Conservation (phyloP, 2,797 vertebrate genomes). For the Lagorchestes hirsutus region DNA sequence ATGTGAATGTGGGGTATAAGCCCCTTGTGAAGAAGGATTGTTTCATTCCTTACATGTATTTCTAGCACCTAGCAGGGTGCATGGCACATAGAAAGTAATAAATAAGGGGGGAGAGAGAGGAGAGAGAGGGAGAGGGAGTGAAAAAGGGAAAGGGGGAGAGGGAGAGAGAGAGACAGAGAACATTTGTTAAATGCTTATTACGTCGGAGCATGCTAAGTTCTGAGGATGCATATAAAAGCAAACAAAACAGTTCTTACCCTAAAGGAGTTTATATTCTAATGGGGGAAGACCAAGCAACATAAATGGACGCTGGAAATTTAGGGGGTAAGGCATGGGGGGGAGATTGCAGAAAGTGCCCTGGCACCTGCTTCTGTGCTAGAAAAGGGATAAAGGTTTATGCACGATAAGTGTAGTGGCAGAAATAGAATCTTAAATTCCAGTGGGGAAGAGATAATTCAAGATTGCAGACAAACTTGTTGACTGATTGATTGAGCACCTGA, state of each 20-base stretch:
- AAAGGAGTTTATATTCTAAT: not conserved
- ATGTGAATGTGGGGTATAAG: not conserved
- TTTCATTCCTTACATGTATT: not conserved
- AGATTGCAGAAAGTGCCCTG: not conserved
- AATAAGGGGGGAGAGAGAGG: too few relatives aligned
- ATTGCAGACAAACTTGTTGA: not conserved
- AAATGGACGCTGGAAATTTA: not conserved
- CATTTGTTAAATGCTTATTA: not conserved
- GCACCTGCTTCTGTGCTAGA: not conserved
- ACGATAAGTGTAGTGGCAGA: not conserved
- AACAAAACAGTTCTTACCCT: not conserved
- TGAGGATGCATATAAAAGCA: not conserved
- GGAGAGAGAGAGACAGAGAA: not conserved
- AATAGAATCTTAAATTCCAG: not conserved
- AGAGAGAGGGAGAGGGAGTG: not conserved
- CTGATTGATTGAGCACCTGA: not conserved
- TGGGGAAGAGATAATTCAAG: not conserved
- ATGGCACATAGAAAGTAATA: not conserved
- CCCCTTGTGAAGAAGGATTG: not conserved
- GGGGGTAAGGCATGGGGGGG: not conserved
- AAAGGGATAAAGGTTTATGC: not conserved
- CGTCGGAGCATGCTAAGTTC: not conserved
- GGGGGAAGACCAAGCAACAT: not conserved
- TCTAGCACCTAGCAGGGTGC: not conserved
- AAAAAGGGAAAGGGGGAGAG: not conserved